phyloP scores from a whole-genome alignment of 1,140 invertebrate species.

The Pollicipes pollicipes region DNA sequence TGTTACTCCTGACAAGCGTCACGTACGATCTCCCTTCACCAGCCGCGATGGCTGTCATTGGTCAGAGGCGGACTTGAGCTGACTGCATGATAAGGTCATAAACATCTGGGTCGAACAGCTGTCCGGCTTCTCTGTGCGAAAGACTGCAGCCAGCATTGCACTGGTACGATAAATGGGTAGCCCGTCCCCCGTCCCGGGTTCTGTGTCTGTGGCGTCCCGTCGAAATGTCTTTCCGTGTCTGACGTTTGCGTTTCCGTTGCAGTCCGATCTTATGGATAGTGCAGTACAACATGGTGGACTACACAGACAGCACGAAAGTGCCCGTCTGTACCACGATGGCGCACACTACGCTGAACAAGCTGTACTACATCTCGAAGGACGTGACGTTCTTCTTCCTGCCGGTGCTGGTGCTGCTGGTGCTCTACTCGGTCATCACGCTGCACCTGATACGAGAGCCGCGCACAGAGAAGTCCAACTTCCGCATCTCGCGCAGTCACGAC shows the following conservation, averaged over 20 bases:
- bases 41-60: too few species aligned
- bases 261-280: slow-evolving; percentile 47
- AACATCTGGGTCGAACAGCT: too few species aligned
- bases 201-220: too few species aligned
- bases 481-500: slow-evolving; percentile 58
- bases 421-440: slow-evolving; percentile 65
- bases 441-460: slow-evolving; percentile 42
- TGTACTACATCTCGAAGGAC: slow-evolving; percentile 54
- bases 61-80: too few species aligned
- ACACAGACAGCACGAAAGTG: slow-evolving; percentile 46
- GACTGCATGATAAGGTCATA: too few species aligned
- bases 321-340: slow-evolving; percentile 55
- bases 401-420: slow-evolving; percentile 50
- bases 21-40: too few species aligned
- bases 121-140: too few species aligned
- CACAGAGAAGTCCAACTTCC: slow-evolving; percentile 33
- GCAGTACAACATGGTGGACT: slow-evolving; percentile 38
- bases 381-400: slow-evolving; percentile 67
- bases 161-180: too few species aligned
- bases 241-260: slow-evolving; percentile 25
- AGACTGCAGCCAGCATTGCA: too few species aligned
- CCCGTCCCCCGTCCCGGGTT: too few species aligned
- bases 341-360: slow-evolving; percentile 46
- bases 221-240: too few species aligned
- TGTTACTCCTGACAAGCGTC: too few species aligned